Evolutionary conservation across 1,140 invertebrate species (phyloP).

Genomic region (Zaprionus ornatus): DNA sequence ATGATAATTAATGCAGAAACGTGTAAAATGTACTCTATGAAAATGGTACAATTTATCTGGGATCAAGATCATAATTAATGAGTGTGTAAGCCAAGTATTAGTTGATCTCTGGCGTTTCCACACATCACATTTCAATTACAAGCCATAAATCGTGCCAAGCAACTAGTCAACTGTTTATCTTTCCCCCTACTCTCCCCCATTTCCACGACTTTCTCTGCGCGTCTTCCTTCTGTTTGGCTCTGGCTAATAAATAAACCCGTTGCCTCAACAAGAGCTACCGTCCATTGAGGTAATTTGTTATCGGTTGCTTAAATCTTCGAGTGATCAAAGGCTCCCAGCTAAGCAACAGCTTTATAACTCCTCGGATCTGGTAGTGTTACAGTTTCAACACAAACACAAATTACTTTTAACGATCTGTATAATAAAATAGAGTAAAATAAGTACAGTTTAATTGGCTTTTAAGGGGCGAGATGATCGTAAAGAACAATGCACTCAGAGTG

Average conservation of each 20-base stretch:
- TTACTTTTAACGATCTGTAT: constrained; percentile 56
- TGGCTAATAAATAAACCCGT: constrained; percentile 29
- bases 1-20: background rate
- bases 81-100: constrained; percentile 16
- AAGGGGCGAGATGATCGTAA: constrained; percentile 51
- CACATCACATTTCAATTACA: constrained; percentile 33
- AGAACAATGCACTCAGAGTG: constrained; percentile 27
- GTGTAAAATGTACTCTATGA: background rate
- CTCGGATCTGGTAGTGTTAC: constrained; percentile 10
- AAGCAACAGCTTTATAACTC: constrained; percentile 29
- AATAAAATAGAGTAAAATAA: constrained; percentile 55
- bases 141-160: constrained; percentile 37
- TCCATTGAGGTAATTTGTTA: constrained; percentile 48
- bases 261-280: constrained; percentile 36
- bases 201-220: background rate
- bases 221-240: constrained; percentile 3
- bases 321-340: constrained; percentile 35
- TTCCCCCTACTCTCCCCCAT: constrained; percentile 14
- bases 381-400: constrained; percentile 17
- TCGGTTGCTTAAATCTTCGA: constrained; percentile 33
- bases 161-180: constrained; percentile 46
- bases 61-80: constrained; percentile 18
- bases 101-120: constrained; percentile 23
- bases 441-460: constrained; percentile 59
- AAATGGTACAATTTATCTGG: background rate